A percentile compares a stretch with the other conserved stretches of the same genome.
These are phyloP conservation scores for Anoplopoma fimbria DNA, from an alignment of 2,113 vertebrate genomes.

Conservation along the genomic window DNA sequence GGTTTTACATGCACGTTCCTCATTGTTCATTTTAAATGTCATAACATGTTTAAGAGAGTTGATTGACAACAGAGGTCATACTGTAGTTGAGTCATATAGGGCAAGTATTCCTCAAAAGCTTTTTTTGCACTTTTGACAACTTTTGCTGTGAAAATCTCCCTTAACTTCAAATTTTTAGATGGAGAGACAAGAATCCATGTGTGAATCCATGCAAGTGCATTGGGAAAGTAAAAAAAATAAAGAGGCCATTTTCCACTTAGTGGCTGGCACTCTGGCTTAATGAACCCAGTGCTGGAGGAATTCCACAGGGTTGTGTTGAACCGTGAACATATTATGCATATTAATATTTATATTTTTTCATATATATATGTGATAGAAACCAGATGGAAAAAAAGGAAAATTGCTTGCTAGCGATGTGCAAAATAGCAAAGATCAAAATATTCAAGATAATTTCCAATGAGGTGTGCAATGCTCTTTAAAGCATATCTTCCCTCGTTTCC, in stretches of 20 bases:
- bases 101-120: too few relatives aligned
- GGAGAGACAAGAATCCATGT: constrained; percentile 27
- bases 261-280: constrained; percentile 51
- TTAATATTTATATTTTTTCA: not conserved
- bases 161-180: constrained; percentile 8
- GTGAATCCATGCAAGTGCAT: constrained; percentile 28
- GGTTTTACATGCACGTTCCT: not conserved
- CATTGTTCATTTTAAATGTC: not conserved
- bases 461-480: constrained; percentile 25
- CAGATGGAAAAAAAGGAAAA: not conserved
- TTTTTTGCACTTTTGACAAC: not conserved
- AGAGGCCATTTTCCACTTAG: constrained; percentile 57
- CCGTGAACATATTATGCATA: constrained; percentile 23
- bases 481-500: not conserved
- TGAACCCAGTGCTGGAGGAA: constrained; percentile 12
- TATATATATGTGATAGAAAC: not conserved
- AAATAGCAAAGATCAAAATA: not conserved
- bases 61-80: not conserved
- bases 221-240: constrained; percentile 15
- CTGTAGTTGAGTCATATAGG: not conserved
- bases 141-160: constrained; percentile 5
- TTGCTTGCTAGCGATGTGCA: not conserved
- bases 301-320: constrained; percentile 23
- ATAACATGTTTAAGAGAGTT: not conserved
- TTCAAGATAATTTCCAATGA: not conserved